Evolutionary conservation across 2,888 invertebrate genomes (phyloP).

Genomic region (Chrysodeixis includens): DNA sequence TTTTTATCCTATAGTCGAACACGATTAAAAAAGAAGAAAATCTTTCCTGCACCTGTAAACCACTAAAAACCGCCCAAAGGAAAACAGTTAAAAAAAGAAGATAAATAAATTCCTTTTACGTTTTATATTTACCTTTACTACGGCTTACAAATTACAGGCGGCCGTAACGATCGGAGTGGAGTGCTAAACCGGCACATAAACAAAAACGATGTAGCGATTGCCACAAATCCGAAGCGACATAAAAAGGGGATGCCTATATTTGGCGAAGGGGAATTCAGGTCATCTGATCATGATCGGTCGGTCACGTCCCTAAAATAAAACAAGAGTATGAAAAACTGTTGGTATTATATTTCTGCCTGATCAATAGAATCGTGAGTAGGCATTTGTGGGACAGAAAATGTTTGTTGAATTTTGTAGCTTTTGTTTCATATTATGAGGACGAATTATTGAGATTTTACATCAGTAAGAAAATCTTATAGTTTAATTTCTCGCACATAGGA

Average conservation of each 20-base stretch:
- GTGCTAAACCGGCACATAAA: slow-evolving; percentile 27
- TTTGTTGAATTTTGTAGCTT: not conserved
- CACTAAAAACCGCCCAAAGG: not conserved
- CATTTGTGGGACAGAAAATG: not conserved
- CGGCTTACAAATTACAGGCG: slow-evolving; percentile 18
- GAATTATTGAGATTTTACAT: too few species aligned
- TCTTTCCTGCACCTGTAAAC: not conserved
- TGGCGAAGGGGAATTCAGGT: slow-evolving; percentile 40
- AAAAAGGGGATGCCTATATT: slow-evolving; percentile 44
- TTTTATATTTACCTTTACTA: slow-evolving; percentile 17
- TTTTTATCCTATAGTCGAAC: too few species aligned
- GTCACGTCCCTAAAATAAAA: slow-evolving; percentile 13
- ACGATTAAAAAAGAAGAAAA: not conserved
- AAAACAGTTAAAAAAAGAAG: slow-evolving; percentile 21
- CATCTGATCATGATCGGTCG: slow-evolving; percentile 37
- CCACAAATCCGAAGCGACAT: slow-evolving; percentile 31
- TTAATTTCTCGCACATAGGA: too few species aligned
- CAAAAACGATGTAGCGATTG: slow-evolving; percentile 31
- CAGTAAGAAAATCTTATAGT: too few species aligned
- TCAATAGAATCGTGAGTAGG: not conserved
- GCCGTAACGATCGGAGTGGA: slow-evolving; percentile 18
- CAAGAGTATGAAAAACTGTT: not conserved
- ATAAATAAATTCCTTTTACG: slow-evolving; percentile 7
- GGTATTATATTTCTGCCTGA: not conserved
- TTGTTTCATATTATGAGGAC: too few species aligned